These are phyloP conservation scores for Microplitis mediator DNA, from an alignment of 1,140 invertebrate genomes.

Conservation along the genomic window DNA sequence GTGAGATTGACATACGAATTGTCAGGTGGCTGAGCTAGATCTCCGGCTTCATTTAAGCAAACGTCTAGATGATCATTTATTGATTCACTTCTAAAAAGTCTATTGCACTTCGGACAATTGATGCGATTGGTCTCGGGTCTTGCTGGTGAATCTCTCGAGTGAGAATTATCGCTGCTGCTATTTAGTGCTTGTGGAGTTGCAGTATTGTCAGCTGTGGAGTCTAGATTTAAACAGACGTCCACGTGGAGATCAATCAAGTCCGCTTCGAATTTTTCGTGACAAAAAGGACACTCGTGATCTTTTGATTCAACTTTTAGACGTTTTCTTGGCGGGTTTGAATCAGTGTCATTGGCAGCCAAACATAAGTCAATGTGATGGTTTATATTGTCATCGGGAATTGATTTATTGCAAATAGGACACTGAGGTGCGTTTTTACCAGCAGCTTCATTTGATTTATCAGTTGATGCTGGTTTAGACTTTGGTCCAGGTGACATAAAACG, in stretches of 20 bases:
- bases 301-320: not conserved
- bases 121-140: not conserved
- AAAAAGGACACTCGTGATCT: conserved; percentile 29
- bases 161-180: not conserved
- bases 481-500: conserved; percentile 31
- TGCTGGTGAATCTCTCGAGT: not conserved
- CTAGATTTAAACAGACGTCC: not conserved
- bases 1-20: conserved; percentile 25
- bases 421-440: not conserved
- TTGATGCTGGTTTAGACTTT: conserved; percentile 28
- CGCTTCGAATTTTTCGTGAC: not conserved
- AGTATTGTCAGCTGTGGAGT: too few species aligned
- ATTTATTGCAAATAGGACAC: conserved; percentile 63
- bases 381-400: conserved; percentile 50
- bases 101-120: not conserved
- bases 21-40: not conserved
- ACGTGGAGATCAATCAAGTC: not conserved
- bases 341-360: conserved; percentile 37
- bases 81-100: not conserved
- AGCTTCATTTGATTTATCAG: not conserved
- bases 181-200: not conserved
- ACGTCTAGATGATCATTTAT: conserved; percentile 15
- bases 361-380: conserved; percentile 64
- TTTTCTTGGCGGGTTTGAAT: not conserved
- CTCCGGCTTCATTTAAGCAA: conserved; percentile 28